Evolutionary conservation across 2,113 vertebrate genomes (phyloP), one percentile per base, ranked within the genome.

Genomic region (Nothocercus nigrocapillus): DNA sequence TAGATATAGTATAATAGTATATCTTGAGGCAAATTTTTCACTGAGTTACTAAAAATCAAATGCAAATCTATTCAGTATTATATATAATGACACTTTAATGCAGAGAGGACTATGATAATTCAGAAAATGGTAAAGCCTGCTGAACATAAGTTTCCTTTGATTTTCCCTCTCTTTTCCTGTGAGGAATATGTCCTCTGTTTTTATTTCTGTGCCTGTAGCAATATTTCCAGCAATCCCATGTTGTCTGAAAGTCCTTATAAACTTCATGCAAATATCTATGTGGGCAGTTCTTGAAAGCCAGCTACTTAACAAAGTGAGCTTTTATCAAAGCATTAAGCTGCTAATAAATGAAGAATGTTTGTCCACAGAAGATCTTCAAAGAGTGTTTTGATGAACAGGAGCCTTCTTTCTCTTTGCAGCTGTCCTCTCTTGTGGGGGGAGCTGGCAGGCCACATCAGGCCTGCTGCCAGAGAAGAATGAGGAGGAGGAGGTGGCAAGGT

Each of bases 271-370:
- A 95, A 95, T 96, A 66, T 94, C 95, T 63, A 68, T 5, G 3
- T 76, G 73, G 73, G 68, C 75, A 86, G 69, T 47, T 94, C 92
- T 83, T 40, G 69, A 89, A 95, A 95, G 92, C 79, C 53, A 81
- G 58, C 82, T 95, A 91, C 91, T 96, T 88, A 95, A 97, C 97
- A 97, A 96, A 97, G 97, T 93, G 81, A 92, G 96, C 96, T 96
- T 98, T 97, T 94, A 95, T 94, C 63, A 96, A 94, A 96, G 97
- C 94, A 89, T 96, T 96, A 96, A 95, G 86, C 84, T 95, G 51
- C 91, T 97, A 88, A 96, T 97, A 96, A 97, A 97, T 90, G 95
- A 92, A 96, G 96, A 90, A 92, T 95, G 92, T 97, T 97, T 95
- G 89, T 93, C 91, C 74, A 61, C 94, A 95, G 91, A 95, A 95